Evolutionary conservation across 1,140 invertebrate genomes (phyloP).

Genomic region (Drosophila tropicalis): DNA sequence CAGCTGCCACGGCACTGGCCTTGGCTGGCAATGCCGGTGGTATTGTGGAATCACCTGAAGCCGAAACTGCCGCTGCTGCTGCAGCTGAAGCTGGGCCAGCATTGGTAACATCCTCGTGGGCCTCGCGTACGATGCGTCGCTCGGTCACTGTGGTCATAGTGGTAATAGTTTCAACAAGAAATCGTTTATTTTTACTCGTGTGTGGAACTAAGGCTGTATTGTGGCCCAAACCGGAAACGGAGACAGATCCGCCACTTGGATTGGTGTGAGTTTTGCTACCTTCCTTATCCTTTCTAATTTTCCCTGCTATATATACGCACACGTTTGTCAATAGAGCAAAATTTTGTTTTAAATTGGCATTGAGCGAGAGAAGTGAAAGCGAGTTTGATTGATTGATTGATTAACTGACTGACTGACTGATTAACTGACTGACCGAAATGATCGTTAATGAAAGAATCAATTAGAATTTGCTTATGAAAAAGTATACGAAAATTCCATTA

Average conservation of each 20-base stretch:
- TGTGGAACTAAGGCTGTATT: slow-evolving; percentile 14
- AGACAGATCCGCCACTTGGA: slow-evolving; percentile 17
- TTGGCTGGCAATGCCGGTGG: slow-evolving; percentile 74
- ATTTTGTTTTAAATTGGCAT: slow-evolving; percentile 18
- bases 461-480: background rate
- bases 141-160: slow-evolving; percentile 88
- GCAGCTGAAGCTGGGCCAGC: background rate
- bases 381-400: slow-evolving; percentile 54
- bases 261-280: slow-evolving; percentile 37
- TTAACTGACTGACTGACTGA: background rate
- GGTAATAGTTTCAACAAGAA: slow-evolving; percentile 87
- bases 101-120: slow-evolving; percentile 55
- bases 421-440: background rate
- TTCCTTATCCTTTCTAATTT: slow-evolving; percentile 64
- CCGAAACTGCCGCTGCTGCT: slow-evolving; percentile 3
- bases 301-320: slow-evolving; percentile 40
- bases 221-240: slow-evolving; percentile 25
- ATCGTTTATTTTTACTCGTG: slow-evolving; percentile 84
- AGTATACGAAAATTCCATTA: background rate
- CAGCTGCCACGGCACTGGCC: slow-evolving; percentile 51
- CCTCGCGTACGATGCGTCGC: slow-evolving; percentile 86
- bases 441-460: background rate
- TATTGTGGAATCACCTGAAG: slow-evolving; percentile 32
- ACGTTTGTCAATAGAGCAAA: slow-evolving; percentile 20
- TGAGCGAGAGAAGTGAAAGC: slow-evolving; percentile 49